Percentiles rank a stretch among this genome's conserved stretches.
phyloP scores from a whole-genome alignment of 2,113 vertebrate genomes.

The Regulus satrapa region DNA sequence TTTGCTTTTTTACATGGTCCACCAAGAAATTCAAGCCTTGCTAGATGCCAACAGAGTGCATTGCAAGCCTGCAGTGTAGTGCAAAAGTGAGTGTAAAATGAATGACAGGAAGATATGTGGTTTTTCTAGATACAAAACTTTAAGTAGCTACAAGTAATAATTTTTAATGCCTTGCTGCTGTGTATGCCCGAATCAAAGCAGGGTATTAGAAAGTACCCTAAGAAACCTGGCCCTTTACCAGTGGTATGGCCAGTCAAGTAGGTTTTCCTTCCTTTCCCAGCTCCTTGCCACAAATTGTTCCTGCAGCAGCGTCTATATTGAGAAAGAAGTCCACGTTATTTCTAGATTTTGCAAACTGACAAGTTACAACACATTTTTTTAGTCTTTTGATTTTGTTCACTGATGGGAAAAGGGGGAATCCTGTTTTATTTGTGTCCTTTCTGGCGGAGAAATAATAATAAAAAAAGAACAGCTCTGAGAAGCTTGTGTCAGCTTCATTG shows the following conservation, averaged over 20 bases:
- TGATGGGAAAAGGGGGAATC: constrained; percentile 24
- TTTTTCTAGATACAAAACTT: not conserved
- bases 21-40: not conserved
- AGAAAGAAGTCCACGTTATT: not conserved
- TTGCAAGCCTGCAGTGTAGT: not conserved
- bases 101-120: not conserved
- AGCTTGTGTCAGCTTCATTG: constrained; percentile 33
- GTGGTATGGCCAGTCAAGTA: not conserved
- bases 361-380: constrained; percentile 11
- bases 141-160: not conserved
- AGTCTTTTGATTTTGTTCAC: constrained; percentile 49
- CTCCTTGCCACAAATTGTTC: not conserved
- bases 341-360: constrained; percentile 12
- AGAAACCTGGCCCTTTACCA: not conserved
- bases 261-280: not conserved
- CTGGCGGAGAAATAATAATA: constrained; percentile 21
- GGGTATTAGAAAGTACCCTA: not conserved
- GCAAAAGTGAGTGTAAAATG: not conserved
- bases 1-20: not conserved
- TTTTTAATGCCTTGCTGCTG: not conserved
- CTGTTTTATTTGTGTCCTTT: constrained; percentile 13
- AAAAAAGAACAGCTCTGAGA: constrained; percentile 36
- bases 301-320: not conserved
- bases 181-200: not conserved
- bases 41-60: not conserved